Evolutionary conservation across 2,797 vertebrate species (phyloP).

Genomic region (Acanthornis magna): DNA sequence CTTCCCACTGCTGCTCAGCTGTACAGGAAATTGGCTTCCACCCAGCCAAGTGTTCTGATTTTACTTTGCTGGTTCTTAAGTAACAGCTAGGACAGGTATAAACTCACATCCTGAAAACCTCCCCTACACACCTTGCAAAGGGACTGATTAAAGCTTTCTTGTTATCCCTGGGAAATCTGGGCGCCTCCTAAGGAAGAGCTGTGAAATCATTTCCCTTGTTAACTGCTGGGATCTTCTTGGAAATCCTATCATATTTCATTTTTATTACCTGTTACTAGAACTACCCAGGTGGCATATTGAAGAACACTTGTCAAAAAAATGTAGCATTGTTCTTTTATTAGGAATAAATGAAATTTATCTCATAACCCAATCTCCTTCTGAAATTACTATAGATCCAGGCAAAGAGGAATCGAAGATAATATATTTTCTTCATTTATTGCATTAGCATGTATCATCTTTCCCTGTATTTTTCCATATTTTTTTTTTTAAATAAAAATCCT

Average conservation of each 20-base stretch:
- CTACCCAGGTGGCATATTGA: slow-evolving; percentile 47
- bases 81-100: background rate
- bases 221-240: slow-evolving; percentile 19
- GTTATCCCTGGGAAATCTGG: background rate
- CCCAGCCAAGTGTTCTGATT: background rate
- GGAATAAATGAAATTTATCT: slow-evolving; percentile 67
- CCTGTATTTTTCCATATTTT: background rate
- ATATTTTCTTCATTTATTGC: slow-evolving; percentile 42
- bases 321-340: slow-evolving; percentile 58
- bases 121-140: background rate
- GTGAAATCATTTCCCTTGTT: background rate
- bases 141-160: background rate
- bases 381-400: slow-evolving; percentile 61
- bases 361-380: slow-evolving; percentile 30
- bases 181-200: background rate
- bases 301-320: slow-evolving; percentile 61
- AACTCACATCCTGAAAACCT: background rate
- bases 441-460: slow-evolving; percentile 45
- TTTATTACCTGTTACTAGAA: slow-evolving; percentile 66
- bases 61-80: background rate
- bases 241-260: slow-evolving; percentile 52
- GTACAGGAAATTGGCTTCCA: background rate
- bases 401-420: slow-evolving; percentile 35
- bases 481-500: background rate
- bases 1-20: background rate